These are phyloP conservation scores for Hololepta plana DNA, from an alignment of 2,888 invertebrate species.

Conservation along the genomic window DNA sequence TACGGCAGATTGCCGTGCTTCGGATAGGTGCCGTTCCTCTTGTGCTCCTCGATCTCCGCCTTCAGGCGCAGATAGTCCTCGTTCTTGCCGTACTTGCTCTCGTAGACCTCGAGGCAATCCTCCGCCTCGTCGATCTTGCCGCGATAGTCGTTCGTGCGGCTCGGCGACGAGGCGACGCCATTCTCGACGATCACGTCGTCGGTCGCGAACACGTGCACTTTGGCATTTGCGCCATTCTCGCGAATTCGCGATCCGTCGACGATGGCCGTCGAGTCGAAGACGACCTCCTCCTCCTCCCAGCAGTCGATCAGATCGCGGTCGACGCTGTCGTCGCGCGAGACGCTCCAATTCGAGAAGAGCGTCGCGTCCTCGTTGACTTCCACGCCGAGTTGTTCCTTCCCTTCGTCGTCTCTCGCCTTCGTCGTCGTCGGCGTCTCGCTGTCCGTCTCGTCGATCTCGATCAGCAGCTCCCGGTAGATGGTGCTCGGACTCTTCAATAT, in stretches of 20 bases:
- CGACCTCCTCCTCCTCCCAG: constrained; percentile 23
- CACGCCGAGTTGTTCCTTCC: too few relatives aligned
- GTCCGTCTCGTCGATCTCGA: too few relatives aligned
- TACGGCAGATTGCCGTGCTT: constrained; percentile 22
- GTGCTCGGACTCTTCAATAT: constrained; percentile 24
- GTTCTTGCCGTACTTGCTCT: constrained; percentile 25
- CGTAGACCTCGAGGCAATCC: constrained; percentile 21
- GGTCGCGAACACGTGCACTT: constrained; percentile 2
- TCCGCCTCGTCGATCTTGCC: constrained; percentile 9
- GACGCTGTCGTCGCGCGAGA: constrained; percentile 15
- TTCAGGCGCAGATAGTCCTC: constrained; percentile 22
- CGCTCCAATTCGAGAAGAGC: constrained; percentile 9
- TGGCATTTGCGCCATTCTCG: constrained; percentile 3
- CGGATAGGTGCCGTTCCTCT: constrained; percentile 12
- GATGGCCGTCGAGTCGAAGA: background rate
- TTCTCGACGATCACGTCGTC: constrained; percentile 7
- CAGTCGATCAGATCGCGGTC: constrained; percentile 30
- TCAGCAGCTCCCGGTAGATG: constrained; percentile 20
- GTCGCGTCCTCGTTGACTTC: constrained; percentile 4
- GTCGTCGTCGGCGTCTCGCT: background rate
- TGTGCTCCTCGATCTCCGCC: constrained; percentile 16
- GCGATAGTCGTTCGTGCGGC: background rate
- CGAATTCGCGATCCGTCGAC: constrained; percentile 9
- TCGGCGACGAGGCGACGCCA: too few relatives aligned
- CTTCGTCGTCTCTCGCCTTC: constrained; percentile 2